Evolutionary conservation across 2,797 vertebrate species (phyloP).

Genomic region (Acanthornis magna): DNA sequence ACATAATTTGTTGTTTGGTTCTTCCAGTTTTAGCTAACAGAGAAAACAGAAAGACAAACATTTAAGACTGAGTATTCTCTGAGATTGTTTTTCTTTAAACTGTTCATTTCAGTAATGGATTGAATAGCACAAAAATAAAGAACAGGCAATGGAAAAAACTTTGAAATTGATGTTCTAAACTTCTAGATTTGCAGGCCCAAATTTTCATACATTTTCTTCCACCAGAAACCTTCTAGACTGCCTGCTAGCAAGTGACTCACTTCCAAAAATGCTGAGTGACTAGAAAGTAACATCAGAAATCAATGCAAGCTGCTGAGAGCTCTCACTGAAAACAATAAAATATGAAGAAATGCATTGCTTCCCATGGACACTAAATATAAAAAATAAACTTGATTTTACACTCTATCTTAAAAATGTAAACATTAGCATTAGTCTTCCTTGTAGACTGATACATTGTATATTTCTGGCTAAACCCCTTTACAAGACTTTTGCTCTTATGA

Average conservation of each 20-base stretch:
- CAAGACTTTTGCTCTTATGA: background rate
- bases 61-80: background rate
- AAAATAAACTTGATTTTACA: background rate
- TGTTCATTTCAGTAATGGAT: background rate
- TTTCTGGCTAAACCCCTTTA: background rate
- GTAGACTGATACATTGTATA: background rate
- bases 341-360: fast-evolving
- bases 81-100: background rate
- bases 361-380: background rate
- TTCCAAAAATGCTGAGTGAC: background rate
- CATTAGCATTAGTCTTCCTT: background rate
- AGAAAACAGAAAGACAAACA: background rate
- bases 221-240: background rate
- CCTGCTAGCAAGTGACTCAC: background rate
- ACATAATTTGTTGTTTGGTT: background rate
- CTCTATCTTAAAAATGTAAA: background rate
- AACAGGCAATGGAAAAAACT: background rate
- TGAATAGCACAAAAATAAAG: background rate
- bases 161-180: background rate
- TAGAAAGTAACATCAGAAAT: background rate
- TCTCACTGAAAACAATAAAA: background rate
- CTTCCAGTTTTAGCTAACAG: background rate
- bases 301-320: background rate
- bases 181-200: background rate
- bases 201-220: background rate